phyloP scores from a whole-genome alignment of 2,113 vertebrate genomes.

The Mormoops blainvillei region DNA sequence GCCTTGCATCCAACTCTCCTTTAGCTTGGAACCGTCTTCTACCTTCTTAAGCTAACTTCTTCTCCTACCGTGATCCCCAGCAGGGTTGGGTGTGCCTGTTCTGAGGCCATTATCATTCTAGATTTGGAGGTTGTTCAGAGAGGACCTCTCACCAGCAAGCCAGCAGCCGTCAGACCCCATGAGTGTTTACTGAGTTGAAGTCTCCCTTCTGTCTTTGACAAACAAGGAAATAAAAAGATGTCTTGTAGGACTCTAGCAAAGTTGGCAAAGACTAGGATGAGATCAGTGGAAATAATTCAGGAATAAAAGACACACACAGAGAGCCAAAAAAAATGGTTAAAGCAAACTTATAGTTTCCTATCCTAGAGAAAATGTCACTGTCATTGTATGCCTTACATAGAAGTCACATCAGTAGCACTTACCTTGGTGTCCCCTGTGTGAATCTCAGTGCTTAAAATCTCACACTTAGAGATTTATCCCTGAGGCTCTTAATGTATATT shows the following conservation, averaged over 20 bases:
- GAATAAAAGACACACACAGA: neutral
- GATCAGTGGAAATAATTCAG: neutral
- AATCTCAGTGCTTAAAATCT: neutral
- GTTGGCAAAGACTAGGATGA: neutral
- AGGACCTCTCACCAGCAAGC: neutral
- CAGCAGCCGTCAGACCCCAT: neutral
- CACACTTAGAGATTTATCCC: conserved; percentile 1
- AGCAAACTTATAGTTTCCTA: neutral
- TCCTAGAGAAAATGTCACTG: neutral
- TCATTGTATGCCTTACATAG: neutral
- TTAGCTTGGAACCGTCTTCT: neutral
- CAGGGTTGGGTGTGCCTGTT: neutral
- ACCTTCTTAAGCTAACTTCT: neutral
- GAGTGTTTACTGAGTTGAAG: neutral
- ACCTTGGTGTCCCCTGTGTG: neutral
- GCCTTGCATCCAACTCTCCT: neutral
- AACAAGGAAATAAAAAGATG: neutral
- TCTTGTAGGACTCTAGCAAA: neutral
- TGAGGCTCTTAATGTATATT: neutral
- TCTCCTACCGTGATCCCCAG: neutral
- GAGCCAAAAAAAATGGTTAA: neutral
- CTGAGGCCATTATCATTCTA: neutral
- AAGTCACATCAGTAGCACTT: neutral
- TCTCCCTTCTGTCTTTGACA: conserved; percentile 6
- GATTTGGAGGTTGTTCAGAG: neutral